Evolutionary conservation across 2,888 invertebrate species (phyloP).

Genomic region (Tanypteryx hageni): DNA sequence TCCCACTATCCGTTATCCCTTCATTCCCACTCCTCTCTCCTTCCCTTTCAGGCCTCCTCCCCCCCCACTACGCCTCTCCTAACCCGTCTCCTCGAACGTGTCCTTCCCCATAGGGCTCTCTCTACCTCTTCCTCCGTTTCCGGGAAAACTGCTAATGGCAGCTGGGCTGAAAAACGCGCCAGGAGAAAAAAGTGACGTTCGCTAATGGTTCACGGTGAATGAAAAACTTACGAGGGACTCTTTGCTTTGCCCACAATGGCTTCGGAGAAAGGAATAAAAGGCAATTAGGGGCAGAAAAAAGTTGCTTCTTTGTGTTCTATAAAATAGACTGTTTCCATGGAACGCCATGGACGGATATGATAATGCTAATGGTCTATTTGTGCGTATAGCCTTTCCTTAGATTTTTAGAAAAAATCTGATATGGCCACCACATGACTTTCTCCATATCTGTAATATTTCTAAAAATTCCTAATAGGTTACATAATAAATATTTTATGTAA

Average conservation of each 20-base stretch:
- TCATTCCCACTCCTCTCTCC: neutral
- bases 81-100: neutral
- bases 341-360: neutral
- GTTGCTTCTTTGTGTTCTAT: neutral
- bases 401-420: too few relatives aligned
- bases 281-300: neutral
- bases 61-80: neutral
- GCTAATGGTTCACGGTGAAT: conserved; percentile 22
- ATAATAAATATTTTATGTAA: too few relatives aligned
- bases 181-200: neutral
- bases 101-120: neutral
- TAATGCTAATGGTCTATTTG: too few relatives aligned
- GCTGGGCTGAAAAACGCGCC: neutral
- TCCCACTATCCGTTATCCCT: neutral
- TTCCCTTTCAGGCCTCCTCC: neutral
- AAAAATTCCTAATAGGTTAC: too few relatives aligned
- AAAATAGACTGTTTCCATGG: neutral
- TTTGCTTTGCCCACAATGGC: neutral
- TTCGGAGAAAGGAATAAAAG: neutral
- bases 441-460: too few relatives aligned
- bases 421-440: too few relatives aligned
- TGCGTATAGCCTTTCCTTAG: too few relatives aligned
- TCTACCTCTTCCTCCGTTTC: neutral
- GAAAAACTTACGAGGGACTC: neutral
- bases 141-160: neutral